Base-by-base conservation (phyloP, 2,888 invertebrate genomes). In the Saturnia japonica region DNA sequence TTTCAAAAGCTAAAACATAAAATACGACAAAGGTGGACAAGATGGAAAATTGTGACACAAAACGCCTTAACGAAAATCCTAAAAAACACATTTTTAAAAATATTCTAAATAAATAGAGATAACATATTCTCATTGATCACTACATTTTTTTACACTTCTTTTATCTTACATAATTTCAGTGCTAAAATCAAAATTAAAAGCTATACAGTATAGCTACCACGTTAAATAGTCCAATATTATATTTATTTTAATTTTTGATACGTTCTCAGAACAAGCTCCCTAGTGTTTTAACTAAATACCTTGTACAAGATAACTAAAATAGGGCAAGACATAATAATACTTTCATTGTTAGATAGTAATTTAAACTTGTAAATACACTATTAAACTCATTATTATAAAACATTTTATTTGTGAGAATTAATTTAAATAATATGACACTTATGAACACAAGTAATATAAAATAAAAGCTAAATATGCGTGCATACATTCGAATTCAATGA, bases 371-470 rank as follows among this genome's bases (percentile, higher is more conserved):
- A 72, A 70, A 66, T 57, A 67, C 71, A 67, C 69, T 60, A 71
- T 76, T 71, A 73, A 76, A 71, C 70, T 72, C 75, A 77, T 74
- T 71, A 75, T 70, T 74, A 76, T 73, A 76, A 78, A 80, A 80
- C 74, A 80, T 80, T 81, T 82, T 80, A 80, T 85, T 89, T 91
- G 89, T 88, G 92, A 91, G 89, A 85, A 77, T 83, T 83, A 77
- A 82, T 85, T 85, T 83, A 87, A 88, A 91, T n/a, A n/a, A n/a
- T 92, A 93, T 93, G 93, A 93, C 93, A 93, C 93, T 88, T 91
- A 86, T 93, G 93, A 93, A 93, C 93, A 93, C 93, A 93, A 85
- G 85, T 80, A 82, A 86, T 82, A 86, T 74, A 75, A 69, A 78
- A 74, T 73, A 74, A 75, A 72, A 71, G 42, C 40, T 64, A 64